Percentiles rank a stretch among this genome's conserved stretches.
phyloP scores from a whole-genome alignment of 2,888 invertebrate species.

The Globia sparganii region DNA sequence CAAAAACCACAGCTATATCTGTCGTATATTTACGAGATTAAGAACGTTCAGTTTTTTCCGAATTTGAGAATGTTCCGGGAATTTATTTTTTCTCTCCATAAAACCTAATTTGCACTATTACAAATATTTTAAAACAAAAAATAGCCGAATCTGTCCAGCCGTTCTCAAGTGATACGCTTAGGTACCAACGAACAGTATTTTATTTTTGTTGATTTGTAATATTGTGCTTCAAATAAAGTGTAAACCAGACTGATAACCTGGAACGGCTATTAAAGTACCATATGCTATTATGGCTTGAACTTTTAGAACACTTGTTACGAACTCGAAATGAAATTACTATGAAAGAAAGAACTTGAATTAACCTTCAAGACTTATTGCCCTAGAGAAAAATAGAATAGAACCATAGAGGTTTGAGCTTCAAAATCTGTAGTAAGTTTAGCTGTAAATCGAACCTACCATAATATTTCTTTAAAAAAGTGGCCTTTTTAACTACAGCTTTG shows the following conservation, averaged over 20 bases:
- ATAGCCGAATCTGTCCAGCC: background rate
- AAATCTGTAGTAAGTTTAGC: background rate
- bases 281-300: background rate
- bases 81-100: too few relatives aligned
- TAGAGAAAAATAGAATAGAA: background rate
- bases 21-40: too few relatives aligned
- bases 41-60: background rate
- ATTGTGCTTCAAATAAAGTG: background rate
- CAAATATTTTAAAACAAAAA: background rate
- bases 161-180: background rate
- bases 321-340: background rate
- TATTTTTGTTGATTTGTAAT: background rate
- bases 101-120: background rate
- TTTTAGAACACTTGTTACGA: background rate
- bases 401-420: background rate
- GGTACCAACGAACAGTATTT: background rate
- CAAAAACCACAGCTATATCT: too few relatives aligned
- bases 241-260: background rate
- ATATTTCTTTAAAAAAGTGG: too few relatives aligned
- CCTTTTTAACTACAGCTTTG: too few relatives aligned
- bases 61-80: background rate
- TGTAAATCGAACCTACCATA: background rate
- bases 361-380: background rate
- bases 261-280: background rate
- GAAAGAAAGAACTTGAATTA: background rate